A percentile compares a stretch with the other conserved stretches of the same genome.
Conservation (phyloP, 2,888 invertebrate genomes). For the Cephus pygmeus region DNA sequence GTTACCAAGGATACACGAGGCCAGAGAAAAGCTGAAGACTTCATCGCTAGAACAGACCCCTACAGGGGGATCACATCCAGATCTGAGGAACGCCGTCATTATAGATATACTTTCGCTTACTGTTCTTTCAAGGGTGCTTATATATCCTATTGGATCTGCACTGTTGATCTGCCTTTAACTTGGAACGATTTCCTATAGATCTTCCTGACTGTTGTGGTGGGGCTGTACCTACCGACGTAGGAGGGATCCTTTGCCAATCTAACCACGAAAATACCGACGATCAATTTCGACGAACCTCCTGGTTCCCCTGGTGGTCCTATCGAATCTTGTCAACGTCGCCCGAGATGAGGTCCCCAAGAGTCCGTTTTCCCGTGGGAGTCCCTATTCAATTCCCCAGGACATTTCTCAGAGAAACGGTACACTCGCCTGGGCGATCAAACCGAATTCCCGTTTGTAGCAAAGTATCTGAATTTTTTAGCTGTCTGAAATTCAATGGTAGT, state of each 20-base stretch:
- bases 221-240: neutral
- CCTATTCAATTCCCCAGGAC: slow-evolving; percentile 21
- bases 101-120: neutral
- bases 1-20: neutral
- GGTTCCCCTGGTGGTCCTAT: neutral
- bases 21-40: neutral
- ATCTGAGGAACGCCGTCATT: neutral
- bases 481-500: neutral
- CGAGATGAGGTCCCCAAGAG: slow-evolving; percentile 16
- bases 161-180: neutral
- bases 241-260: neutral
- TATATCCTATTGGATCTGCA: too few relatives aligned
- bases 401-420: slow-evolving; percentile 15
- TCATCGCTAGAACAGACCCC: neutral
- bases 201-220: neutral
- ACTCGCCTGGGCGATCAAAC: neutral
- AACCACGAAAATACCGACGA: slow-evolving; percentile 2
- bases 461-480: neutral
- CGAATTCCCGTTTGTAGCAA: slow-evolving; percentile 4
- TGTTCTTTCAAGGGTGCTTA: neutral
- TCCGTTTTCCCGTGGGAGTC: slow-evolving; percentile 17
- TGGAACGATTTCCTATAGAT: neutral
- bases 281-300: neutral
- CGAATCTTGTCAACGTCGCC: slow-evolving; percentile 21
- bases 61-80: neutral